Evolutionary conservation across 2,113 vertebrate genomes (phyloP).

Genomic region (Thalassoma bifasciatum): DNA sequence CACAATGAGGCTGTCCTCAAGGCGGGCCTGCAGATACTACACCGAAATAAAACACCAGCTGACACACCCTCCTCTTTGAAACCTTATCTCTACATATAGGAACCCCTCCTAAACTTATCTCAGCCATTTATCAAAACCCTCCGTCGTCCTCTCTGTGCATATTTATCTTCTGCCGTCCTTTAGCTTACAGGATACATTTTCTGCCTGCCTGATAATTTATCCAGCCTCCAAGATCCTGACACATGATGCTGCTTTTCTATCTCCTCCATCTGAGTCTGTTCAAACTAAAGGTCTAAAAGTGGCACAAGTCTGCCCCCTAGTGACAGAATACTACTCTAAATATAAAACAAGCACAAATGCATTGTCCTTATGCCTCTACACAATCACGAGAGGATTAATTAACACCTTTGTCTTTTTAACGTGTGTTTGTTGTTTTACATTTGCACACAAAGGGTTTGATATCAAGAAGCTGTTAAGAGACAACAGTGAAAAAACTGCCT

Average conservation of each 20-base stretch:
- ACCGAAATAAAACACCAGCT: slow-evolving; percentile 29
- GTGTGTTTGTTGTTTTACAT: neutral
- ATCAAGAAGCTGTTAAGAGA: neutral
- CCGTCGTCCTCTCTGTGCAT: slow-evolving; percentile 35
- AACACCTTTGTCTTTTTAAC: slow-evolving; percentile 14
- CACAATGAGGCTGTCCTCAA: slow-evolving; percentile 10
- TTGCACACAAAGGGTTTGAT: neutral
- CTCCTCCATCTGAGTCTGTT: slow-evolving; percentile 15
- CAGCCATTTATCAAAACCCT: slow-evolving; percentile 59
- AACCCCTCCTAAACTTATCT: slow-evolving; percentile 50
- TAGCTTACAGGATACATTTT: slow-evolving; percentile 65
- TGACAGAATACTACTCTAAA: slow-evolving; percentile 11
- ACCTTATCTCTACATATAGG: slow-evolving; percentile 38
- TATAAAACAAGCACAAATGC: neutral
- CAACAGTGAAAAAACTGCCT: neutral
- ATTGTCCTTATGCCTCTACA: neutral
- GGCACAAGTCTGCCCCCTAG: slow-evolving; percentile 74
- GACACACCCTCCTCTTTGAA: slow-evolving; percentile 58
- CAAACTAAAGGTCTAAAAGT: neutral
- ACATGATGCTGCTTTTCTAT: slow-evolving; percentile 53
- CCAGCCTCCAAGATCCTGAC: slow-evolving; percentile 56
- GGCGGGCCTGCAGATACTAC: neutral
- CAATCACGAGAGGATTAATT: slow-evolving; percentile 10
- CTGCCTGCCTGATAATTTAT: slow-evolving; percentile 64
- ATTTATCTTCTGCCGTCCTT: slow-evolving; percentile 55